A percentile compares a stretch with the other conserved stretches of the same genome.
Evolutionary conservation across 2,888 invertebrate species (phyloP).

Genomic region (Candidula unifasciata): DNA sequence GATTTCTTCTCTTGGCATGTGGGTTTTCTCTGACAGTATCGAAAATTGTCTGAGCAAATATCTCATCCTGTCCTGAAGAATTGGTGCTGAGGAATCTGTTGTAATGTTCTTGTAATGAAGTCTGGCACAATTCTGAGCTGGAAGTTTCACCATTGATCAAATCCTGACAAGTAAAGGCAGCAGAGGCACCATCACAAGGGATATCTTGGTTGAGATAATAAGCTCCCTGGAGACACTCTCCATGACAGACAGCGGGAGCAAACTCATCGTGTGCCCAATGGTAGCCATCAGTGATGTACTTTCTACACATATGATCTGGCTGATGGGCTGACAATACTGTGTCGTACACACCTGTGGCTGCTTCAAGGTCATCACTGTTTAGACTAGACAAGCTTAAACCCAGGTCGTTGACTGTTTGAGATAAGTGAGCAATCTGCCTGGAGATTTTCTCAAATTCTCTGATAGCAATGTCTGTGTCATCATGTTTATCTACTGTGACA

Average conservation of each 20-base stretch:
- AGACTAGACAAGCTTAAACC: constrained; percentile 70
- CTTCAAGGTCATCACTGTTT: constrained; percentile 65
- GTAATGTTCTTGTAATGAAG: not conserved
- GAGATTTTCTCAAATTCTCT: constrained; percentile 70
- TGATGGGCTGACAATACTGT: not conserved
- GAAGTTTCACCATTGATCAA: constrained; percentile 10
- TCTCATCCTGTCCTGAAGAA: constrained; percentile 62
- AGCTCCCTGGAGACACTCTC: constrained; percentile 66
- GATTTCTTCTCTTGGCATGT: not conserved
- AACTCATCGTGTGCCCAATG: constrained; percentile 73
- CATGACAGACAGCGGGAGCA: constrained; percentile 67
- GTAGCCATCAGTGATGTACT: constrained; percentile 66
- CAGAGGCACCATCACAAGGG: constrained; percentile 52
- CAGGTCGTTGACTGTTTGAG: constrained; percentile 71
- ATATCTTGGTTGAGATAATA: constrained; percentile 63
- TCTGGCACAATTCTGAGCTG: constrained; percentile 6
- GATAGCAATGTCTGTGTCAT: constrained; percentile 26
- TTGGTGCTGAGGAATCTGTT: not conserved
- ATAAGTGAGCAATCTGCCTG: constrained; percentile 68
- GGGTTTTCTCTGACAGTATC: constrained; percentile 43
- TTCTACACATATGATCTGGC: not conserved
- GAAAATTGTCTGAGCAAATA: constrained; percentile 53
- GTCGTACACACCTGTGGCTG: not conserved
- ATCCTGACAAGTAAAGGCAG: constrained; percentile 1
- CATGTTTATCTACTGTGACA: not conserved